Percentiles rank a stretch among this genome's conserved stretches.
These are phyloP conservation scores for Lerista edwardsae DNA, from an alignment of 2,797 vertebrate genomes.

Conservation along the genomic window DNA sequence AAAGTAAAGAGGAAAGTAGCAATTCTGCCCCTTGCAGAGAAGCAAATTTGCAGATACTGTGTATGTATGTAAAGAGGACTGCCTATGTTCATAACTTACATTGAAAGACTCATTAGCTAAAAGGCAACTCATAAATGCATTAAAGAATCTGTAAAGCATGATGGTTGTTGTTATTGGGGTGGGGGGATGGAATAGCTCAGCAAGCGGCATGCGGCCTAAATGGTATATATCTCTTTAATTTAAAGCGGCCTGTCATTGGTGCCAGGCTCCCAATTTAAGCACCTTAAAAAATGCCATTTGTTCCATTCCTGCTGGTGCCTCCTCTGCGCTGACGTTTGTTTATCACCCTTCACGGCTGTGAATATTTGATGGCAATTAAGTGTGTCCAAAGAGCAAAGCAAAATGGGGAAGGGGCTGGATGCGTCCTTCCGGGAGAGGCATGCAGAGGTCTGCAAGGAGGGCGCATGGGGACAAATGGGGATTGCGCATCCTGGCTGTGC, in stretches of 20 bases:
- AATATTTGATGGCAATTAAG: conserved; percentile 66
- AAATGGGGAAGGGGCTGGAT: neutral
- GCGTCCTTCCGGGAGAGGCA: neutral
- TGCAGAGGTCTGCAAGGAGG: neutral
- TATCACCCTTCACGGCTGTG: conserved; percentile 72
- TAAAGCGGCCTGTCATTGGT: conserved; percentile 60
- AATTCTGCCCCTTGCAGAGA: no score
- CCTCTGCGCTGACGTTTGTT: conserved; percentile 71
- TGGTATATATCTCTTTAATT: conserved; percentile 55
- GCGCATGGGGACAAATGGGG: neutral
- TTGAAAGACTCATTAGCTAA: no score
- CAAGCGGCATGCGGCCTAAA: no score
- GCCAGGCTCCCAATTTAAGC: conserved; percentile 67
- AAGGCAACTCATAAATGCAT: no score
- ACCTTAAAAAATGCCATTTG: conserved; percentile 74
- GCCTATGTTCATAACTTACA: no score
- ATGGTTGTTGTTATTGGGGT: no score
- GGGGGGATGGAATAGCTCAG: no score
- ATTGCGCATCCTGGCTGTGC: no score
- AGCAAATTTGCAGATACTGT: no score
- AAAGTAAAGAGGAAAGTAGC: no score
- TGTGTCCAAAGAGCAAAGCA: conserved; percentile 48
- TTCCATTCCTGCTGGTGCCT: conserved; percentile 67
- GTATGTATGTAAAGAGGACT: no score
- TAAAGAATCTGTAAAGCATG: no score